Evolutionary conservation across 1,140 invertebrate species (phyloP).

Genomic region (Drosophila nasuta): DNA sequence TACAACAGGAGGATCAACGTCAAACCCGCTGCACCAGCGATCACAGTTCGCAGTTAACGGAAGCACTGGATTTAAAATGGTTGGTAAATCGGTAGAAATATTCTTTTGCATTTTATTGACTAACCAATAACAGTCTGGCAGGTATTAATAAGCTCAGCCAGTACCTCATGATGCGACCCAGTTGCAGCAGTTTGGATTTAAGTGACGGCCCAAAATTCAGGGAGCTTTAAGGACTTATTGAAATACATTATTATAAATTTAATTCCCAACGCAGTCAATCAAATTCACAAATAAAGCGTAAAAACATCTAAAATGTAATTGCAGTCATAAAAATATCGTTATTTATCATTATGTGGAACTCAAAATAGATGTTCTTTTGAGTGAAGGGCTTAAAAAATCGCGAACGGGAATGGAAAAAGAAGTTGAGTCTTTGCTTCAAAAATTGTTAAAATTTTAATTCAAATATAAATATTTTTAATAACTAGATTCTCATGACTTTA

Average conservation of each 20-base stretch:
- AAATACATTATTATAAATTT: background rate
- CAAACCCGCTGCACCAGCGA: conserved; percentile 6
- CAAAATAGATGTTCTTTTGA: too few relatives aligned
- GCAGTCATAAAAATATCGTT: too few relatives aligned
- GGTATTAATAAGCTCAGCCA: conserved; percentile 10
- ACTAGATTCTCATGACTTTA: too few relatives aligned
- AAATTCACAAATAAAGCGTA: too few relatives aligned
- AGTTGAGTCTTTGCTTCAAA: too few relatives aligned
- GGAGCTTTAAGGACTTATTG: conserved; percentile 1
- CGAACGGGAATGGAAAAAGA: too few relatives aligned
- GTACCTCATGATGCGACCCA: conserved; percentile 15
- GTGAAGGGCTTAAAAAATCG: too few relatives aligned
- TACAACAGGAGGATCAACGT: background rate
- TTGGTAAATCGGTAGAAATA: background rate
- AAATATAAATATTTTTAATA: too few relatives aligned
- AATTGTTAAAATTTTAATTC: too few relatives aligned
- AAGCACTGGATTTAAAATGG: conserved; percentile 33
- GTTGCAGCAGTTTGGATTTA: conserved; percentile 32
- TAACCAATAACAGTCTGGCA: conserved; percentile 6
- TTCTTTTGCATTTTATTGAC: background rate
- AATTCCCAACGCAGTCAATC: too few relatives aligned
- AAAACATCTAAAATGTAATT: too few relatives aligned
- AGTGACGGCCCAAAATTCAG: conserved; percentile 2
- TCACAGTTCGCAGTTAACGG: conserved; percentile 37
- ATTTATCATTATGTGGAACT: too few relatives aligned